Conservation (phyloP, 2,888 invertebrate species). For the Linnaemya vulpina region DNA sequence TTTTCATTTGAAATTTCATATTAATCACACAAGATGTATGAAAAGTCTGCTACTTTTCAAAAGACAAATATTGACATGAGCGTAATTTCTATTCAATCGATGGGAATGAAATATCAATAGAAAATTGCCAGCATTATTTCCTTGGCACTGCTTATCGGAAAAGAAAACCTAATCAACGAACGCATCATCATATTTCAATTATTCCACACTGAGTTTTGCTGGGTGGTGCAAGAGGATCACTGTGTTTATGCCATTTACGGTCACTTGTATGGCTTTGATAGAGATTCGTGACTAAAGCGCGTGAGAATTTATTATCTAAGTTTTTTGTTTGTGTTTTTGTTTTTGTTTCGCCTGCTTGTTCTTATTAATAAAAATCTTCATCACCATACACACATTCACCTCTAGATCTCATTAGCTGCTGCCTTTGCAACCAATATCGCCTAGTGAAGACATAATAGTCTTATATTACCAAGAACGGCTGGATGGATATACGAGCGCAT, state of each 20-base stretch:
- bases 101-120: too few relatives aligned
- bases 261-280: conserved; percentile 48
- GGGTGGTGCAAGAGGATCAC: conserved; percentile 1
- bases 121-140: too few relatives aligned
- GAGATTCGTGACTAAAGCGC: conserved; percentile 67
- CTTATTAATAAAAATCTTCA: conserved; percentile 28
- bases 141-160: too few relatives aligned
- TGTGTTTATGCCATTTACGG: conserved; percentile 56
- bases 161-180: too few relatives aligned
- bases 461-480: neutral
- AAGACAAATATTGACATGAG: too few relatives aligned
- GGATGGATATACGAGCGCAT: neutral
- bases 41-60: too few relatives aligned
- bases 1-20: too few relatives aligned
- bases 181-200: neutral
- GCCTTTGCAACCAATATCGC: neutral
- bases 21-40: too few relatives aligned
- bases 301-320: conserved; percentile 61
- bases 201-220: neutral
- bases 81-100: too few relatives aligned
- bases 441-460: neutral
- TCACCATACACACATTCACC: conserved; percentile 48
- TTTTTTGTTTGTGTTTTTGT: conserved; percentile 18
- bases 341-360: neutral
- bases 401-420: conserved; percentile 10